These are phyloP conservation scores for Campoletis sonorensis DNA, from an alignment of 1,140 invertebrate species.

Conservation along the genomic window DNA sequence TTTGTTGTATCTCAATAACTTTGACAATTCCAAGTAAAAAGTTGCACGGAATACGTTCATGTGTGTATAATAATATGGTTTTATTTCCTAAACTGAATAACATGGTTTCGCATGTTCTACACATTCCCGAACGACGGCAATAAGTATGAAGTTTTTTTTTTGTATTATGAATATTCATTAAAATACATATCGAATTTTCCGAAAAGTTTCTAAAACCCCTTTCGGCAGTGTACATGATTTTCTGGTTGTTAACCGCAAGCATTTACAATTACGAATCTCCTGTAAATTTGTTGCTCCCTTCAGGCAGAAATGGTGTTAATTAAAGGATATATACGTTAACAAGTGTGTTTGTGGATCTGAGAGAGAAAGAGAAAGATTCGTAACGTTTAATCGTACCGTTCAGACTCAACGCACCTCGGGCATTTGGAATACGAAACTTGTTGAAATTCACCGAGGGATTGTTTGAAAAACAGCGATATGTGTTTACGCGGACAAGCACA, in stretches of 20 bases:
- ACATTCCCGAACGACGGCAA: too few species aligned
- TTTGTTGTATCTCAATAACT: too few species aligned
- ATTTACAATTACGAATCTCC: conserved; percentile 43
- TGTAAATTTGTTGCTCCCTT: neutral
- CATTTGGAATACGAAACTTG: neutral
- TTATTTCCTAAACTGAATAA: too few species aligned
- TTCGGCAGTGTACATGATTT: neutral
- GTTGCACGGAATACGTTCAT: too few species aligned
- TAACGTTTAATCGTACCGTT: conserved; percentile 44
- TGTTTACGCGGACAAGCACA: neutral
- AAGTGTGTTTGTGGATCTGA: neutral
- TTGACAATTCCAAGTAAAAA: too few species aligned
- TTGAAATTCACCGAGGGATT: neutral
- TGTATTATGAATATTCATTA: too few species aligned
- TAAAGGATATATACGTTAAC: neutral
- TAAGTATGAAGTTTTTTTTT: too few species aligned
- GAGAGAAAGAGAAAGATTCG: conserved; percentile 24
- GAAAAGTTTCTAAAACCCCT: neutral
- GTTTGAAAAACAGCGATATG: neutral
- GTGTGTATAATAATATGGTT: too few species aligned
- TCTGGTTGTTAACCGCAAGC: conserved; percentile 47
- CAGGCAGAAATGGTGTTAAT: neutral
- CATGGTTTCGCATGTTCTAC: too few species aligned
- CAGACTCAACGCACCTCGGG: neutral
- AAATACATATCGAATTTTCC: neutral